These are phyloP conservation scores for Heliothis virescens DNA, from an alignment of 1,140 invertebrate genomes.

Conservation along the genomic window DNA sequence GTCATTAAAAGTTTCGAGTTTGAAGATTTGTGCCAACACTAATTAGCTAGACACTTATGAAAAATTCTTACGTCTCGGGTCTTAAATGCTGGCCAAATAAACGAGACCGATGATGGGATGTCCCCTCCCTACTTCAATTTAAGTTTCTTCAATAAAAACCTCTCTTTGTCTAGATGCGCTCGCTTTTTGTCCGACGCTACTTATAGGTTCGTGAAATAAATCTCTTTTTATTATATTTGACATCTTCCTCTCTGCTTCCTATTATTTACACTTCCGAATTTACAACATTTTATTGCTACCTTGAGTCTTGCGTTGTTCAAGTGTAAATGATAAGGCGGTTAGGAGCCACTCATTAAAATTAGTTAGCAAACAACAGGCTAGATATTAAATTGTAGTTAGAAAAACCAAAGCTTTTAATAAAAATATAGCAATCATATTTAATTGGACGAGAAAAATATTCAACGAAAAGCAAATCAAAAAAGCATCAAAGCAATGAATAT, in stretches of 20 bases:
- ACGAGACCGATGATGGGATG: slow-evolving; percentile 46
- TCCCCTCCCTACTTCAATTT: slow-evolving; percentile 32
- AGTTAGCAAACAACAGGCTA: too few species aligned
- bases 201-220: slow-evolving; percentile 33
- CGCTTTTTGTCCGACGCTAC: slow-evolving; percentile 31
- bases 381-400: too few species aligned
- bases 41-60: slow-evolving; percentile 78
- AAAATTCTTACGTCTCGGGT: slow-evolving; percentile 60
- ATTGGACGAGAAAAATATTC: too few species aligned
- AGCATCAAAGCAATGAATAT: too few species aligned
- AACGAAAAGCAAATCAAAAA: too few species aligned
- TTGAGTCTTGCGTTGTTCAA: not conserved
- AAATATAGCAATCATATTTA: too few species aligned
- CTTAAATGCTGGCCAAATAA: slow-evolving; percentile 55
- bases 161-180: slow-evolving; percentile 8
- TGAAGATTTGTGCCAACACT: slow-evolving; percentile 81
- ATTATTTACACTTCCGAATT: slow-evolving; percentile 28
- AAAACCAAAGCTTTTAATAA: too few species aligned
- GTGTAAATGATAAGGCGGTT: not conserved
- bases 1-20: slow-evolving; percentile 80
- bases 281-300: slow-evolving; percentile 22
- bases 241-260: slow-evolving; percentile 25
- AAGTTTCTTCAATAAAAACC: slow-evolving; percentile 44
- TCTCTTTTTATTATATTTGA: slow-evolving; percentile 32
- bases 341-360: too few species aligned